Percentiles rank a stretch among this genome's conserved stretches.
phyloP scores from a whole-genome alignment of 2,888 invertebrate genomes.

The Dryomyza anilis region DNA sequence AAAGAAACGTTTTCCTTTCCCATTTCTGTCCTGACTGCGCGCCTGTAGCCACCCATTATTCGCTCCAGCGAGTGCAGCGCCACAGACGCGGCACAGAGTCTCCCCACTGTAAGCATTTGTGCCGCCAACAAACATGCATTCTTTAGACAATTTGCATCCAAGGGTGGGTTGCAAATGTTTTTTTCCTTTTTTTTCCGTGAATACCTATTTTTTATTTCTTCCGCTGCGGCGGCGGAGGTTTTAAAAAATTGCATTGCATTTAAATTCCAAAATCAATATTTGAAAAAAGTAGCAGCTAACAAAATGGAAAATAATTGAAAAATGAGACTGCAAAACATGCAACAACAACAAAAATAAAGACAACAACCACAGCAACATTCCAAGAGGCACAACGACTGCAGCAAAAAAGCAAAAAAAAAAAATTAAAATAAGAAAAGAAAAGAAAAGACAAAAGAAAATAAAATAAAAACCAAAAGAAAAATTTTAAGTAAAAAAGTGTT shows the following conservation, averaged over 20 bases:
- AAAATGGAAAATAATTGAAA: not conserved
- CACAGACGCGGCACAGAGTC: not conserved
- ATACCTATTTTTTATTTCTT: no score
- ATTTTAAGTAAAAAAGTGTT: conserved; percentile 7
- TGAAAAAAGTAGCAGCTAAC: conserved; percentile 1
- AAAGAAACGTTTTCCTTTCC: not conserved
- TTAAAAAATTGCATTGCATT: not conserved
- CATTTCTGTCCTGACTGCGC: not conserved
- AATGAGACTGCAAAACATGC: conserved; percentile 10
- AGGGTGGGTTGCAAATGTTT: conserved; percentile 1
- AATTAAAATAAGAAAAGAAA: not conserved
- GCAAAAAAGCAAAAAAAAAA: conserved; percentile 11
- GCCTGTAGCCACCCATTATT: not conserved
- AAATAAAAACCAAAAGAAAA: conserved; percentile 2
- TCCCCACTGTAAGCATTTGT: not conserved
- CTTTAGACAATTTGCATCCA: conserved; percentile 9
- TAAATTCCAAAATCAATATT: conserved; percentile 9
- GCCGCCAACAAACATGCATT: conserved; percentile 1
- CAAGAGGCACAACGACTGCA: conserved; percentile 1
- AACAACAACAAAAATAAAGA: no score
- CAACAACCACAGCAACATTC: conserved; percentile 18
- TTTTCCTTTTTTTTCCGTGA: not conserved
- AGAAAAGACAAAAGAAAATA: not conserved
- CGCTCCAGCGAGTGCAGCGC: conserved; percentile 10
- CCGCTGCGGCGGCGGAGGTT: not conserved